These are phyloP conservation scores for Molanna angustata DNA, from an alignment of 2,888 invertebrate species.

Conservation along the genomic window DNA sequence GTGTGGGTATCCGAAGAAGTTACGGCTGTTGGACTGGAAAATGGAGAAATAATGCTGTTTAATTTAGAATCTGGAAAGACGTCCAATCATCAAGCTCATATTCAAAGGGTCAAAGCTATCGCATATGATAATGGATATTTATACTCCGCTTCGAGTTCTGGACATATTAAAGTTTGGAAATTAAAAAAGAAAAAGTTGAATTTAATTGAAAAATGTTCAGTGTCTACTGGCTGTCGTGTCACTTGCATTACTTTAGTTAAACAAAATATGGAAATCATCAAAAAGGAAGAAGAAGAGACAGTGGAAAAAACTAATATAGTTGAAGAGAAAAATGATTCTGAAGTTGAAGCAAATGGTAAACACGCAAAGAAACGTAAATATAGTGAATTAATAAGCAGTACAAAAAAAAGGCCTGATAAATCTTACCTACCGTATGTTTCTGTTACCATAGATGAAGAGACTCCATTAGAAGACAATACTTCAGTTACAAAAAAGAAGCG, in stretches of 20 bases:
- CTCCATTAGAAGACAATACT: not conserved
- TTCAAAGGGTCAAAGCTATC: slow-evolving; percentile 67
- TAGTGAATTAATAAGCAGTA: slow-evolving; percentile 1
- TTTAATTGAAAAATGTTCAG: slow-evolving; percentile 55
- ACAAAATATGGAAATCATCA: slow-evolving; percentile 42
- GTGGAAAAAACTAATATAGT: slow-evolving; percentile 5
- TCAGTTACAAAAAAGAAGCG: slow-evolving; percentile 8
- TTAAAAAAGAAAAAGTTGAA: slow-evolving; percentile 38
- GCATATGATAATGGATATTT: slow-evolving; percentile 55
- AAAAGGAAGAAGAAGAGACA: slow-evolving; percentile 4
- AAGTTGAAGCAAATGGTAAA: not conserved
- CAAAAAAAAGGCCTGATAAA: too few species aligned
- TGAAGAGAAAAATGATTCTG: not conserved
- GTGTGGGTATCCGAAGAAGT: slow-evolving; percentile 65
- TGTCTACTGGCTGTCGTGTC: slow-evolving; percentile 68
- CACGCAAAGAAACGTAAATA: slow-evolving; percentile 4
- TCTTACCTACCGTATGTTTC: slow-evolving; percentile 15
- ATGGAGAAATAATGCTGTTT: slow-evolving; percentile 64
- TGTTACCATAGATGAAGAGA: slow-evolving; percentile 7
- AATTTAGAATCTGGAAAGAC: slow-evolving; percentile 54
- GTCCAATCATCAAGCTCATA: slow-evolving; percentile 55
- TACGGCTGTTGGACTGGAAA: slow-evolving; percentile 70
- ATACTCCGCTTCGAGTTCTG: slow-evolving; percentile 74
- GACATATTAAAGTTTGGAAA: slow-evolving; percentile 74
- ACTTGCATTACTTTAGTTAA: slow-evolving; percentile 66